Evolutionary conservation across 2,797 vertebrate genomes (phyloP).

Genomic region (Periparus ater): DNA sequence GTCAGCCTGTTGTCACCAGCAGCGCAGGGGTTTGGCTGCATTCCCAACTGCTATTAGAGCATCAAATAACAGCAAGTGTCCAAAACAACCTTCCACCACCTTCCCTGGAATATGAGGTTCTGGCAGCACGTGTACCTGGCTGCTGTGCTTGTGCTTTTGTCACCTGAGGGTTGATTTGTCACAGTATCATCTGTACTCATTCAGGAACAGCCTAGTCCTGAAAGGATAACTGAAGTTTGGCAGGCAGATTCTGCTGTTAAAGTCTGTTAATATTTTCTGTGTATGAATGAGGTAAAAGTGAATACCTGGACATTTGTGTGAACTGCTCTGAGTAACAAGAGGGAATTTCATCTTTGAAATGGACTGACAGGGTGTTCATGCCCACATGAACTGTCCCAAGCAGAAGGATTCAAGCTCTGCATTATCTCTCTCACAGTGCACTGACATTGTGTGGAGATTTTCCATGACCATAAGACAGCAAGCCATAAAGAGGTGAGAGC

Average conservation of each 20-base stretch:
- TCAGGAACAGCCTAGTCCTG: background rate
- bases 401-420: background rate
- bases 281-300: background rate
- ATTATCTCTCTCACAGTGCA: background rate
- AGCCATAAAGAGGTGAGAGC: background rate
- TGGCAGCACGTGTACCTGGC: background rate
- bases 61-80: background rate
- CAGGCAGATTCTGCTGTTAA: background rate
- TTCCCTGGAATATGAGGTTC: background rate
- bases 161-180: background rate
- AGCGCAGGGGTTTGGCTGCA: background rate
- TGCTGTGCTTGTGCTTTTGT: background rate
- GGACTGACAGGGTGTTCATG: background rate
- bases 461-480: background rate
- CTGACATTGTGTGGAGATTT: too few relatives aligned
- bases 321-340: background rate
- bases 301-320: background rate
- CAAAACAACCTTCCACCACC: background rate
- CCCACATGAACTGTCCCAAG: background rate
- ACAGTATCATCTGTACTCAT: background rate
- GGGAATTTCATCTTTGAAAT: background rate
- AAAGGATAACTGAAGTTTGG: background rate
- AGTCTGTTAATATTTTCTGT: background rate
- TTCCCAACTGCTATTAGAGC: background rate
- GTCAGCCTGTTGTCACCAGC: background rate